Base-by-base conservation (phyloP, 2,113 vertebrate genomes). In the Cricetomys ansorgei region DNA sequence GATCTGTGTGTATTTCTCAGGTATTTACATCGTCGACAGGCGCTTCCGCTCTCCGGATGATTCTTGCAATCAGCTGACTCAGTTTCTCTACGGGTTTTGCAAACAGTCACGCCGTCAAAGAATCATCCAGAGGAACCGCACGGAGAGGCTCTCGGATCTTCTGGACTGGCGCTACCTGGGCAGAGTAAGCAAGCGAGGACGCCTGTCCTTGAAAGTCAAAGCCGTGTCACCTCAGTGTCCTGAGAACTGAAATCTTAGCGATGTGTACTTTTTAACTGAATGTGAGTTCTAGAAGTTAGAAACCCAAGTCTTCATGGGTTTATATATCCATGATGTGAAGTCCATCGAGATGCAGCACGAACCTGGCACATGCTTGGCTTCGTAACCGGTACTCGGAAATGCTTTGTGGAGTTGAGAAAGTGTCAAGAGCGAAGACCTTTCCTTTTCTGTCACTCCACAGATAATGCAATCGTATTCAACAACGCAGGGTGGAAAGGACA, bases 151-250 rank as follows among this genome's bases (percentile, higher is more conserved):
- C 73, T 99, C 99, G 0, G 99, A 99, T 75, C 99, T 99, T 77
- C 98, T 99, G 96, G 99, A 99, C 97, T 99, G 99, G 99, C 99
- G 99, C 98, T 99, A 99, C 95, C 98, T 99, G 43, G 99, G 99
- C 96, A 99, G 99, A 98, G 99, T 99, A 94, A 75, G 99, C 97
- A 72, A 53, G n/a, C 55, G n/a, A n/a, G n/a, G n/a, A n/a, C n/a
- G n/a, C n/a, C n/a, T n/a, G n/a, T n/a, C n/a, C n/a, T n/a, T n/a
- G n/a, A n/a, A n/a, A n/a, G n/a, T n/a, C n/a, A n/a, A n/a, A n/a
- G n/a, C n/a, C n/a, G n/a, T n/a, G n/a, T 76, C 83, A 85, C 43
- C 45, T 77, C 16, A 55, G 31, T 55, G 53, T 31, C 62, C 1
- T 31, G 19, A 57, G 19, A 77, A 55, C 67, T 79, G 43, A 89